Percentiles rank a stretch among this genome's conserved stretches.
These are phyloP conservation scores for Naja naja DNA, from an alignment of 2,113 vertebrate genomes.

Conservation along the genomic window DNA sequence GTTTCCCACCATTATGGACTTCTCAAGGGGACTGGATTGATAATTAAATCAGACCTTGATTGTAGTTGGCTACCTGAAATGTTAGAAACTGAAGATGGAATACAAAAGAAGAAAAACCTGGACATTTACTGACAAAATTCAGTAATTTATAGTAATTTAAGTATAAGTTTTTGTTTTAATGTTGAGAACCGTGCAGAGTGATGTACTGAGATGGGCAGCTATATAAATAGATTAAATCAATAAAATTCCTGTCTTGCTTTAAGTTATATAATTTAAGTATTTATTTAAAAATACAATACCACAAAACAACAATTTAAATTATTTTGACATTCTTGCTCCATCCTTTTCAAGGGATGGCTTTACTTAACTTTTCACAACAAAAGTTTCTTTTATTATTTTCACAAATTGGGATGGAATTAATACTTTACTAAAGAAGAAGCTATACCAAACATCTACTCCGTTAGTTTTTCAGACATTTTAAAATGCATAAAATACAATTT, in stretches of 20 bases:
- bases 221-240: not conserved
- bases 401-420: not conserved
- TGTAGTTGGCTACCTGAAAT: not conserved
- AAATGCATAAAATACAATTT: not conserved
- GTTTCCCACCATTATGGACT: not conserved
- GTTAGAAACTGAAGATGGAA: not conserved
- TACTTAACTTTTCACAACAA: slow-evolving; percentile 6
- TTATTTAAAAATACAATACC: not conserved
- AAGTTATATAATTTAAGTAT: not conserved
- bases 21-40: not conserved
- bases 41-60: not conserved
- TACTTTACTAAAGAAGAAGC: not conserved
- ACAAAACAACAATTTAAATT: not conserved
- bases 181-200: not conserved
- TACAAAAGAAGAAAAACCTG: not conserved
- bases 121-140: not conserved
- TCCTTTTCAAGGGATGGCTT: not conserved
- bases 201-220: not conserved
- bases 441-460: not conserved
- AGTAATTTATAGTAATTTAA: not conserved
- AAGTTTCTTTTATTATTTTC: not conserved
- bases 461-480: not conserved
- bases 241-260: not conserved
- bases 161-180: not conserved
- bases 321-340: not conserved